Base-by-base conservation (phyloP, 1,140 invertebrate species). In the Lucilia cuprina region DNA sequence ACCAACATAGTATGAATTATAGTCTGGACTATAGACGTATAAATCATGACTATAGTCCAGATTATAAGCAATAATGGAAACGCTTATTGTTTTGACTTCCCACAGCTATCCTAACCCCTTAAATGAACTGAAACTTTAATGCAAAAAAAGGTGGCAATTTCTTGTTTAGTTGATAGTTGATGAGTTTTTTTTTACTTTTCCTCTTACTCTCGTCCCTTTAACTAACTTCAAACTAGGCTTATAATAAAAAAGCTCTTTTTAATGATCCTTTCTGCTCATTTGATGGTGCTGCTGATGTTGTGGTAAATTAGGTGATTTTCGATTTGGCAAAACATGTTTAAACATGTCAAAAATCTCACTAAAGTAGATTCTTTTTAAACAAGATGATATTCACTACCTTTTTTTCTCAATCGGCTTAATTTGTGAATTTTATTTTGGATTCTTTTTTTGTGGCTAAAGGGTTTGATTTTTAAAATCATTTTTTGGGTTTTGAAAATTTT, bases 261-360 rank as follows among this genome's bases (percentile, higher is more conserved):
- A 2, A 30, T 75, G 30, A 60, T 41, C 41, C n/a, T 30, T 47
- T 41, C 13, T n/a, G 34, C 8, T 78, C 35, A 4, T 78, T n/a
- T 49, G 77, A 70, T 49, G 41, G 77, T 80, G 77, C 41, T 10
- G 77, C 21, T 80, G 41, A 80, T 80, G 82, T 83, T 86, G 85
- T 34, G 70, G 83, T 87, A 89, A 89, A 89, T 89, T 89, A 89
- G 88, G 88, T 89, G 88, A 89, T 89, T 89, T 89, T 89, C 88
- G 89, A 89, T 89, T 88, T 89, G 87, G 87, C 88, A 87, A 89
- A 89, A 89, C 87, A 88, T 89, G 88, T 89, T 75, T 74, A 65
- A 83, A 65, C 82, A 83, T 83, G 82, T 83, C 82, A 83, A 74
- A 83, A 70, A 83, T 83, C 82, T 50, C 77, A 80, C 41, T 49